Evolutionary conservation across 1,140 invertebrate genomes (phyloP).

Genomic region (Onthophagus taurus): DNA sequence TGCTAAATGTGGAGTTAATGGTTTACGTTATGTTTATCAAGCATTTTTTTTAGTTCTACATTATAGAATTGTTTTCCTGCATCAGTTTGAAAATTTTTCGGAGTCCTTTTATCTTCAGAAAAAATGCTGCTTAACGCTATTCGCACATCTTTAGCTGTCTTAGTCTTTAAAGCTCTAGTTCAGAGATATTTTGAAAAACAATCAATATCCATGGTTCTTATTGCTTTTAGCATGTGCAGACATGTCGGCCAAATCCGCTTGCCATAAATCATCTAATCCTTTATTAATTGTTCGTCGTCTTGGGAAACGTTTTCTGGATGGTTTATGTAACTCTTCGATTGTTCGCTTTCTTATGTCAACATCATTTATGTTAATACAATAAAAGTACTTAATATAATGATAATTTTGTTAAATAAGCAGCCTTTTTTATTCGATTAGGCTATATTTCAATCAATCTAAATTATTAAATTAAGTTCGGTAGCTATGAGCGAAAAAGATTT

Average conservation of each 20-base stretch:
- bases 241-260: slow-evolving; percentile 37
- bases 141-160: slow-evolving; percentile 32
- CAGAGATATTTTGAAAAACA: slow-evolving; percentile 40
- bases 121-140: slow-evolving; percentile 30
- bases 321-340: slow-evolving; percentile 35
- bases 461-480: no score
- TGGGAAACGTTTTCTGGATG: slow-evolving; percentile 32
- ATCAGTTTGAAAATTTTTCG: slow-evolving; percentile 40
- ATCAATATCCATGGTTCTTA: slow-evolving; percentile 41
- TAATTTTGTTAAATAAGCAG: no score
- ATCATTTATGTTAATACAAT: no score
- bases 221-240: no score
- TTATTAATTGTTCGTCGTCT: slow-evolving; percentile 31
- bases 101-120: slow-evolving; percentile 20
- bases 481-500: no score
- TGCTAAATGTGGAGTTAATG: slow-evolving; percentile 38
- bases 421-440: no score
- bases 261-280: slow-evolving; percentile 36
- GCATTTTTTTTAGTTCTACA: slow-evolving; percentile 25
- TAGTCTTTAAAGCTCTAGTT: slow-evolving; percentile 39
- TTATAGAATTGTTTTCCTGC: slow-evolving; percentile 39
- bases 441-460: no score
- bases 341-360: no score
- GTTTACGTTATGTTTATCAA: slow-evolving; percentile 35
- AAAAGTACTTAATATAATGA: no score